Evolutionary conservation across 2,888 invertebrate species (phyloP).

Genomic region (Eupithecia pulchellata): DNA sequence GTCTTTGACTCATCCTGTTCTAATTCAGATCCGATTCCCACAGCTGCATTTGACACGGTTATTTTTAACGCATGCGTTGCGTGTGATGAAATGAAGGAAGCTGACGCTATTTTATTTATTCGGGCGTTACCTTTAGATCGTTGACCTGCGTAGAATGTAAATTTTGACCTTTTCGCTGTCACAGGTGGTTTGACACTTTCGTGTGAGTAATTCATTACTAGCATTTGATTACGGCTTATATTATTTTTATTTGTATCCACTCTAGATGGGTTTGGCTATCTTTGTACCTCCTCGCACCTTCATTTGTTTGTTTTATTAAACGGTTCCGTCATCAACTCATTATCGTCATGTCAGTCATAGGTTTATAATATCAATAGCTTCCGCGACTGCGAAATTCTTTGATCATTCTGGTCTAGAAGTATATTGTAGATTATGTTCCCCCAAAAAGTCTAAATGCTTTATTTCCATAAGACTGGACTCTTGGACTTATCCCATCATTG

Average conservation of each 20-base stretch:
- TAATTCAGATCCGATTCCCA: slow-evolving; percentile 9
- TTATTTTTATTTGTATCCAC: background rate
- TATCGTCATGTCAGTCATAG: no score
- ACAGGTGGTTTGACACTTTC: background rate
- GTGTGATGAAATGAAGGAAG: slow-evolving; percentile 50
- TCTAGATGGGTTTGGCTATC: background rate
- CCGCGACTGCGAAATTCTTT: no score
- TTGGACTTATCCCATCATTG: background rate
- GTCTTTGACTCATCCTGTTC: slow-evolving; percentile 12
- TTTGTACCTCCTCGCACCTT: no score
- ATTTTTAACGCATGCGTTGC: slow-evolving; percentile 40
- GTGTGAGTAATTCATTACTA: background rate
- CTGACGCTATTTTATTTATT: slow-evolving; percentile 47
- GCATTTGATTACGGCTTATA: background rate
- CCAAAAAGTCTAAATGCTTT: background rate
- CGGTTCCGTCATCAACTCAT: no score
- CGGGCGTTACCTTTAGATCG: slow-evolving; percentile 17
- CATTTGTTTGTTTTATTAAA: no score
- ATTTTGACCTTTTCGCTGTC: background rate
- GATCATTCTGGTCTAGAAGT: no score
- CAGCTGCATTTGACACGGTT: slow-evolving; percentile 25
- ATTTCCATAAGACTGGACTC: no score
- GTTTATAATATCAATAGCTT: no score
- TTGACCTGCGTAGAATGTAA: slow-evolving; percentile 5
- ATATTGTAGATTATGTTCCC: background rate